A percentile compares a stretch with the other conserved stretches of the same genome.
Conservation (phyloP, 2,888 invertebrate genomes). For the Camponotus fellah region DNA sequence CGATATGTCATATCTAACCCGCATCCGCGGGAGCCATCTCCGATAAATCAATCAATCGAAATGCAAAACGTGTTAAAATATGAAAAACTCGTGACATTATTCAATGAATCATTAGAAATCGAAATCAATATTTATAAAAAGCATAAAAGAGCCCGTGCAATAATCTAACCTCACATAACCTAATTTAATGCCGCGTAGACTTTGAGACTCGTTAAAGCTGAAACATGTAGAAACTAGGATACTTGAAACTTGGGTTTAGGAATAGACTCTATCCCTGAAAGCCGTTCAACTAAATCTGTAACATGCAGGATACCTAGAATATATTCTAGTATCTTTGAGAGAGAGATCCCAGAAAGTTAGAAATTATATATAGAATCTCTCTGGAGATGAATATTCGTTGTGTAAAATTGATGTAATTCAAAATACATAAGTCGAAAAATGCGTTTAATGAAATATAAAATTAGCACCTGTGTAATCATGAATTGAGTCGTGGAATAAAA, state of each 20-base stretch:
- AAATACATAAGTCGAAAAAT: not conserved
- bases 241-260: not conserved
- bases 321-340: not conserved
- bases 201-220: not conserved
- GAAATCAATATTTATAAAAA: not conserved
- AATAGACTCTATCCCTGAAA: not conserved
- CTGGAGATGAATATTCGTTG: not conserved
- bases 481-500: not conserved
- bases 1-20: not conserved
- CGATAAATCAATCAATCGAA: not conserved
- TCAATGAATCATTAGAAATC: not conserved
- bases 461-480: not conserved
- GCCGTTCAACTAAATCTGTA: not conserved
- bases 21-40: not conserved
- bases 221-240: not conserved
- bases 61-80: not conserved
- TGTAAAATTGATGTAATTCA: not conserved
- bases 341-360: not conserved
- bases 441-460: not conserved
- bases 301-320: not conserved
- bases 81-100: not conserved
- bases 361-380: not conserved
- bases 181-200: not conserved
- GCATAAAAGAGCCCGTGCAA: not conserved
- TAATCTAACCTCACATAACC: constrained; percentile 41